Evolutionary conservation across 2,888 invertebrate species (phyloP), one percentile per base, ranked within the genome.

Genomic region (Itoplectis maculator): DNA sequence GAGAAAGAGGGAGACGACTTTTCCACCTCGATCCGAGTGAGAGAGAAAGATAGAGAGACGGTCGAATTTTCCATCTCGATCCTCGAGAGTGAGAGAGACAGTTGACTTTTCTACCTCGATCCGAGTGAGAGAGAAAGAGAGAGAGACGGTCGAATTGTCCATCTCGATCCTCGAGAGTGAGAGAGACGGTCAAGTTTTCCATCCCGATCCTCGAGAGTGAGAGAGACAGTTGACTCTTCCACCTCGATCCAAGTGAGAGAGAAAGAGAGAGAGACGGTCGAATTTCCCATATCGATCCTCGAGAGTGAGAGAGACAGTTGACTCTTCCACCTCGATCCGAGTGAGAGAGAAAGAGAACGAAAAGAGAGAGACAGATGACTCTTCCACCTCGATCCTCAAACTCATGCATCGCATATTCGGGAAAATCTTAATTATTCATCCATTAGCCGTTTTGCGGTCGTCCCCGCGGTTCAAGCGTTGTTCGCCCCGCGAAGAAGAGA

Each of bases 341-440:
- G 13, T 37, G 6, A 37, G 37, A 37, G 59, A 18, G 18, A 18
- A 3, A 9, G 18, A 40, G 15, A 61, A 9, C 37, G 37, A 40
- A n/a, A n/a, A n/a, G n/a, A 5, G 35, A 66, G 47, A 47, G 66
- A 66, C 2, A n/a, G 23, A 29, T 11, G 13, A 42, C 51, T 20
- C 18, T 15, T 40, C 65, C 45, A n/a, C 9, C 51, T 42, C 29
- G 35, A 61, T 72, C 40, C 20, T 49, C 37, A 37, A 63, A 5
- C 29, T 79, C 45, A 20, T 13, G 47, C 15, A 40, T 73, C 56
- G 42, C 74, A 81, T 72, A 78, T 81, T 81, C 51, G 81, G 51
- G 20, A 79, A 59, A 68, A 74, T 78, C 54, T 78, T 66, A 82
- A 84, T 84, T 84, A 77, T 82, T 80, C 74, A 82, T 73, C 66